Evolutionary conservation across 2,113 vertebrate genomes (phyloP).

Genomic region (Balaenoptera acutorostrata): DNA sequence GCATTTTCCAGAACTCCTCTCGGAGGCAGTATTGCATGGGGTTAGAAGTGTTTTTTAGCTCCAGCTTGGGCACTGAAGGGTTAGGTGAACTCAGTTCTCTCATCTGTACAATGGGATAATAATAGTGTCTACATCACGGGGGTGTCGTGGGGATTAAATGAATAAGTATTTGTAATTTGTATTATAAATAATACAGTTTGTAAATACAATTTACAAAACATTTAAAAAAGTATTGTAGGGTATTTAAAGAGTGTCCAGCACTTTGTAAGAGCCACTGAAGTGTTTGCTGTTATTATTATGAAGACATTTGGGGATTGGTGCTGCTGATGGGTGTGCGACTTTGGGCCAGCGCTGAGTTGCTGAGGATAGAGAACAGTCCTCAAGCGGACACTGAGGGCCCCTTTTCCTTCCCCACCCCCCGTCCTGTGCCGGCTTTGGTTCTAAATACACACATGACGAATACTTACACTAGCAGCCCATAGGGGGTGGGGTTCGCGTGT

Average conservation of each 20-base stretch:
- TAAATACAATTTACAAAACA: background rate
- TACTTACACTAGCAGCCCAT: rapidly evolving
- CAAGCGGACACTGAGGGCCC: background rate
- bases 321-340: background rate
- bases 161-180: background rate
- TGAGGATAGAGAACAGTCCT: background rate
- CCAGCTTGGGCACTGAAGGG: background rate
- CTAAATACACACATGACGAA: background rate
- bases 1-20: background rate
- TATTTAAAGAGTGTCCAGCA: too few species aligned
- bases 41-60: background rate
- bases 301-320: background rate
- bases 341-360: background rate
- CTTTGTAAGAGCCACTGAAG: rapidly evolving
- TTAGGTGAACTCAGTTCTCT: background rate
- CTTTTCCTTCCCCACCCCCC: background rate
- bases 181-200: background rate
- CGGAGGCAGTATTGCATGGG: rapidly evolving
- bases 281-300: background rate
- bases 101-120: background rate
- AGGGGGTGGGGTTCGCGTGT: rapidly evolving
- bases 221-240: background rate
- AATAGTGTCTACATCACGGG: rapidly evolving
- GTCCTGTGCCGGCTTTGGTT: background rate
- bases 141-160: background rate